Evolutionary conservation across 2,888 invertebrate genomes (phyloP).

Genomic region (Serrognathus titanus): DNA sequence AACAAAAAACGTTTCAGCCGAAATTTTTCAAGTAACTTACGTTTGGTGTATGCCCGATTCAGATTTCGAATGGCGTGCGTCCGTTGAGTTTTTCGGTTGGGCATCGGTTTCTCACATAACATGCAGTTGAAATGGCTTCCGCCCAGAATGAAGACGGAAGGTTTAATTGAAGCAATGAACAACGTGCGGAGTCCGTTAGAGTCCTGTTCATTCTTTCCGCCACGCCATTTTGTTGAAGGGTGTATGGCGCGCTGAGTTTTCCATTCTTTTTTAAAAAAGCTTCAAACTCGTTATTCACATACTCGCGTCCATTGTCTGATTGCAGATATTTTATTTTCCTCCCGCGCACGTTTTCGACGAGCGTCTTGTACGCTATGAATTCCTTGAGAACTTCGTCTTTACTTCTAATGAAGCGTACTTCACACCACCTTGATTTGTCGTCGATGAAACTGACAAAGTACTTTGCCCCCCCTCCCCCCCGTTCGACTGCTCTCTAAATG

Average conservation of each 20-base stretch:
- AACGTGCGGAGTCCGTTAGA: conserved; percentile 12
- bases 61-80: background rate
- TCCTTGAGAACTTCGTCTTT: conserved; percentile 25
- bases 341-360: conserved; percentile 26
- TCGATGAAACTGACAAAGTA: conserved; percentile 31
- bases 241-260: conserved; percentile 14
- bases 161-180: conserved; percentile 27
- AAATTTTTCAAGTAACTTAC: background rate
- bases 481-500: conserved; percentile 15
- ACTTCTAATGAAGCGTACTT: conserved; percentile 25
- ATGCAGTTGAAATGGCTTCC: background rate
- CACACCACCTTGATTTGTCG: conserved; percentile 25
- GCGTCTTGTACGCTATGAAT: conserved; percentile 19
- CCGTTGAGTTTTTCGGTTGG: background rate
- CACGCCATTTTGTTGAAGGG: background rate
- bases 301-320: conserved; percentile 27
- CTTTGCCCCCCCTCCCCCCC: conserved; percentile 19
- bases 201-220: background rate
- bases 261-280: conserved; percentile 15
- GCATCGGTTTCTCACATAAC: conserved; percentile 25
- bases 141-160: background rate
- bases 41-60: background rate
- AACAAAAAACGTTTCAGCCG: background rate
- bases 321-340: conserved; percentile 18
- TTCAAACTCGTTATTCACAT: conserved; percentile 19